Percentiles rank a stretch among this genome's conserved stretches.
Conservation (phyloP, 2,888 invertebrate genomes). For the Odontothrips loti region DNA sequence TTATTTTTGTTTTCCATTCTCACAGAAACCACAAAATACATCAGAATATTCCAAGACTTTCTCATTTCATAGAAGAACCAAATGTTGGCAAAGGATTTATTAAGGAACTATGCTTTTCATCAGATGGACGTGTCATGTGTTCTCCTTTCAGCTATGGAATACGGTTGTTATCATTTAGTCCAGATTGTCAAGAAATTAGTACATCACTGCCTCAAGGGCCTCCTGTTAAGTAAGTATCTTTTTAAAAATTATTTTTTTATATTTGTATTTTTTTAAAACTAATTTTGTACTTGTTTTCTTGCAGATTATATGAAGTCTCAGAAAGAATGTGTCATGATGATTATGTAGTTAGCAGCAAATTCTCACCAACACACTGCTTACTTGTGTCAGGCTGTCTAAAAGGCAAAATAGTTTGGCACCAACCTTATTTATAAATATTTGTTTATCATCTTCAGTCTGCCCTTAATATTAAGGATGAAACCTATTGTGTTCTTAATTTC, state of each 20-base stretch:
- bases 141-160: slow-evolving; percentile 84
- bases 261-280: neutral
- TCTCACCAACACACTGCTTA: slow-evolving; percentile 80
- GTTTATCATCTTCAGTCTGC: neutral
- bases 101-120: slow-evolving; percentile 83
- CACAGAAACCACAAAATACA: slow-evolving; percentile 50
- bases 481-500: neutral
- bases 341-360: slow-evolving; percentile 83
- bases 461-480: neutral
- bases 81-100: slow-evolving; percentile 81
- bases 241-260: neutral
- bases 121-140: slow-evolving; percentile 81
- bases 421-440: slow-evolving; percentile 55
- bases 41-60: slow-evolving; percentile 70
- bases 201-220: slow-evolving; percentile 56
- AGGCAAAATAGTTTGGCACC: slow-evolving; percentile 86
- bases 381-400: slow-evolving; percentile 86
- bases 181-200: slow-evolving; percentile 72
- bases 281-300: neutral
- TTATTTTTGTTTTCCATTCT: neutral
- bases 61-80: slow-evolving; percentile 79
- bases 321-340: slow-evolving; percentile 66
- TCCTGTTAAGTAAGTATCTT: slow-evolving; percentile 43
- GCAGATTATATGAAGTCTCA: neutral
- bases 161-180: slow-evolving; percentile 74